Conservation (phyloP, 2,797 vertebrate species). For the Otus scops region DNA sequence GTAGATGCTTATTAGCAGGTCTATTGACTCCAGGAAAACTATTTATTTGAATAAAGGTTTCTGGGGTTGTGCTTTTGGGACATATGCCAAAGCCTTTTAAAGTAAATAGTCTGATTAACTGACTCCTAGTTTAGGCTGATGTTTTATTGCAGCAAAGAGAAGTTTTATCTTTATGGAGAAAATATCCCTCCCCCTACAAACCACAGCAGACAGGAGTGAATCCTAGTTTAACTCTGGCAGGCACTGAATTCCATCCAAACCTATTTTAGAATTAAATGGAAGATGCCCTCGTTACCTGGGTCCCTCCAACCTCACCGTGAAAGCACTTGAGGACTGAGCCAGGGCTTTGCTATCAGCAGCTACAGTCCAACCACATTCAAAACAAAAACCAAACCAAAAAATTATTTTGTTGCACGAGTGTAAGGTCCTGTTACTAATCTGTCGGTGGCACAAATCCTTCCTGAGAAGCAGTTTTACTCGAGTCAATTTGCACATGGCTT, state of each 20-base stretch:
- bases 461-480: not conserved
- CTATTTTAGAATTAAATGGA: not conserved
- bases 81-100: not conserved
- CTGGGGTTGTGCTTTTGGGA: not conserved
- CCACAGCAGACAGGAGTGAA: not conserved
- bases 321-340: not conserved
- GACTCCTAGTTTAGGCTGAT: not conserved
- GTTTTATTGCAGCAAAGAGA: not conserved
- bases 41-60: not conserved
- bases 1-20: not conserved
- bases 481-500: not conserved
- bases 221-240: not conserved
- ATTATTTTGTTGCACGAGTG: not conserved
- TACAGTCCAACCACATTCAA: not conserved
- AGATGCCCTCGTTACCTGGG: not conserved
- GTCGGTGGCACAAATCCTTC: not conserved
- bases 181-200: not conserved
- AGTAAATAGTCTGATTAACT: not conserved
- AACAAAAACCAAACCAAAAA: not conserved
- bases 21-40: not conserved
- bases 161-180: not conserved
- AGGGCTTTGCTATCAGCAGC: not conserved
- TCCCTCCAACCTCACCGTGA: not conserved
- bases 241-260: not conserved
- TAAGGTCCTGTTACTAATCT: not conserved